Base-by-base conservation (phyloP, 1,140 invertebrate species). In the Procambarus clarkii region DNA sequence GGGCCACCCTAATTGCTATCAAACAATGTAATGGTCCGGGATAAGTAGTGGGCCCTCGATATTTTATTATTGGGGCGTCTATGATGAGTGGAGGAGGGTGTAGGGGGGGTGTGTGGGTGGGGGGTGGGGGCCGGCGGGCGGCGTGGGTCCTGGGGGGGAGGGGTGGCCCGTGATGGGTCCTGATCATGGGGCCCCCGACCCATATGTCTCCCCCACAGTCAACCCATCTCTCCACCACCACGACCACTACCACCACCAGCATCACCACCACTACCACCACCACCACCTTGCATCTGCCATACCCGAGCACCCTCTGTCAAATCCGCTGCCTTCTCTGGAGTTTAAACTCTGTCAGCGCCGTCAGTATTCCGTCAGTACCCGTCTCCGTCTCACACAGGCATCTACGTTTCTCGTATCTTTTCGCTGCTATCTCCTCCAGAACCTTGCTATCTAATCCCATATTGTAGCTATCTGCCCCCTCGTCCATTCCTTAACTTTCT, bases 171-270 rank as follows among this genome's bases (percentile, higher is more conserved):
- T 24, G 64, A 83, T 89, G 80, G 60, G 69, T 11, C 50, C 86
- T 88, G 86, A 83, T 89, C 87, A 76, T 69, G 79, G n/a, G n/a
- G 87, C 34, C 79, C 69, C 45, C 79, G 79, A 78, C 46, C 79
- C 87, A 89, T 89, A 89, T 89, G 87, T 89, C 80, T 89, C 87
- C n/a, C n/a, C 87, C 79, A 58, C 86, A 77, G 86, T 88, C 86
- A 88, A 46, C 79, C 87, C 64, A 24, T 15, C 46, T 11, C 60
- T 76, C 60, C 60, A 13, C 78, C 60, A 54, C 80, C 64, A 2
- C 50, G 5, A 13, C 78, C 44, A 34, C 18, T 58, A 80, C 44
- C 60, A 11, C 21, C 60, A 11, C 11, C 18, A 64, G 3, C 77
- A 15, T 9, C 15, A 34, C 69, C 84, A 4, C 82, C 46, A 21